These are phyloP conservation scores for Nephrotoma flavescens DNA, from an alignment of 2,888 invertebrate species.

Conservation along the genomic window DNA sequence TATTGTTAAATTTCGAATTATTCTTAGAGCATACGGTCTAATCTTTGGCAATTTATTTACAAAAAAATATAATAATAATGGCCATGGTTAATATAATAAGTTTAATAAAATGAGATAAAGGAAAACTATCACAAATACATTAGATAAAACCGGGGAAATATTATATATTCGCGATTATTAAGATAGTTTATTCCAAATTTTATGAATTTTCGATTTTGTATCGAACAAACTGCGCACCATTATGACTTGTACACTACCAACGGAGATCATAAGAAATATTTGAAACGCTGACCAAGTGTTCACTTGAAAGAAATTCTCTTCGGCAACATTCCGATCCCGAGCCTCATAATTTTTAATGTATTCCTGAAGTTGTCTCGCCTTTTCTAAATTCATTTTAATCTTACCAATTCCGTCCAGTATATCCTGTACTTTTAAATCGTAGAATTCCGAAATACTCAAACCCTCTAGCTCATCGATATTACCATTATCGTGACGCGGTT, in stretches of 20 bases:
- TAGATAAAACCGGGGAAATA: neutral
- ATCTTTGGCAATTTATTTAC: neutral
- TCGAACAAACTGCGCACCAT: conserved; percentile 71
- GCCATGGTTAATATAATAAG: neutral
- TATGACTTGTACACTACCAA: conserved; percentile 60
- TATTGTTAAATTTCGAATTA: neutral
- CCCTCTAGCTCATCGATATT: conserved; percentile 27
- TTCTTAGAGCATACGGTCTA: neutral
- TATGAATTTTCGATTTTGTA: conserved; percentile 29
- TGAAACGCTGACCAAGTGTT: conserved; percentile 66
- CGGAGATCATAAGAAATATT: conserved; percentile 52
- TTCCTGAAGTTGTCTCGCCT: conserved; percentile 51
- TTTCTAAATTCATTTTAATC: conserved; percentile 43
- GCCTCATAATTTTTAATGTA: conserved; percentile 59
- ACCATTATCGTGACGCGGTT: conserved; percentile 27
- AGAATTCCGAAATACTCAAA: conserved; percentile 36
- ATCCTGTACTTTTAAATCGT: conserved; percentile 44
- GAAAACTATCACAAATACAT: neutral
- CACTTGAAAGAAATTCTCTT: conserved; percentile 66
- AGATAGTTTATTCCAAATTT: conserved; percentile 25
- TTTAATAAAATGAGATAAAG: neutral
- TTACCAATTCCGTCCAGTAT: conserved; percentile 48
- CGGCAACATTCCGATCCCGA: conserved; percentile 65
- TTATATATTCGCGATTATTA: neutral
- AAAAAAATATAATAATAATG: neutral